Conservation (phyloP, 2,888 invertebrate species). For the Ellobium chinense region DNA sequence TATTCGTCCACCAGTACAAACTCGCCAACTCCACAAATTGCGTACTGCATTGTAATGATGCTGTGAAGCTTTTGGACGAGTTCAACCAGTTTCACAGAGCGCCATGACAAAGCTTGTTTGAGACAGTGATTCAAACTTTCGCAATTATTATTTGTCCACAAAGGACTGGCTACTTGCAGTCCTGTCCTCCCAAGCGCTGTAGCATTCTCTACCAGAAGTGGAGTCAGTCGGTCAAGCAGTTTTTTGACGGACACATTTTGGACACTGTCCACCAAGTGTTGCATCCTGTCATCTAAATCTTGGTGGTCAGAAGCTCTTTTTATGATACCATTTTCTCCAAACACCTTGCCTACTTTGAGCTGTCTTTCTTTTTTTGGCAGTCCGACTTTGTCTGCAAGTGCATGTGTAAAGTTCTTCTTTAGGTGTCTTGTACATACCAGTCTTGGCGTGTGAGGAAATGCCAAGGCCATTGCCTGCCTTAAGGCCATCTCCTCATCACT, state of each 20-base stretch:
- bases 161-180: conserved; percentile 19
- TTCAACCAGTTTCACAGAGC: conserved; percentile 17
- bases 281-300: conserved; percentile 17
- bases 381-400: conserved; percentile 23
- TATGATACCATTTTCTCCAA: conserved; percentile 29
- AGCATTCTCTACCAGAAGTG: conserved; percentile 27
- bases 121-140: conserved; percentile 4
- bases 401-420: conserved; percentile 22
- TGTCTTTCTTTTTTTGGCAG: conserved; percentile 25
- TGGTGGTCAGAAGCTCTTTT: conserved; percentile 5
- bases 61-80: conserved; percentile 22
- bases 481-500: neutral
- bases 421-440: conserved; percentile 17
- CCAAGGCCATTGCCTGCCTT: conserved; percentile 2
- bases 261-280: conserved; percentile 9
- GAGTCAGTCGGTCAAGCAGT: neutral
- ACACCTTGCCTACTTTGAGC: conserved; percentile 5
- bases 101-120: neutral
- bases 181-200: neutral
- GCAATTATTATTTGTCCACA: conserved; percentile 24
- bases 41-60: conserved; percentile 11
- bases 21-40: conserved; percentile 20
- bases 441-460: conserved; percentile 6
- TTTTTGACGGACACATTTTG: conserved; percentile 12
- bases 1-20: conserved; percentile 24